Conservation (phyloP, 2,113 vertebrate genomes). For the Lathamus discolor region DNA sequence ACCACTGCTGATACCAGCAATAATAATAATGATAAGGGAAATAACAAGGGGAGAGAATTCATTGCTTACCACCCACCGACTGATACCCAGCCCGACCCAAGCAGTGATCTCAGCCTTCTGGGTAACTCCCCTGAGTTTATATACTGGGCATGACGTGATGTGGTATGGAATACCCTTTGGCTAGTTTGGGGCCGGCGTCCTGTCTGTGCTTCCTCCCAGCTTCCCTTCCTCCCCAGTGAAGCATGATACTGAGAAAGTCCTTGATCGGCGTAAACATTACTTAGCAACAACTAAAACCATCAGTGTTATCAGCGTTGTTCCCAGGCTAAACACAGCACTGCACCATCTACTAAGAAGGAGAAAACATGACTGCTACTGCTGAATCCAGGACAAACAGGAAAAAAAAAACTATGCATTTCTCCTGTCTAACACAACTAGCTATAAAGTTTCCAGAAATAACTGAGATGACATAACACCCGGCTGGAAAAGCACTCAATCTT, state of each 20-base stretch:
- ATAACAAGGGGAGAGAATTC: neutral
- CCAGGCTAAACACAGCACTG: neutral
- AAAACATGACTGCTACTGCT: neutral
- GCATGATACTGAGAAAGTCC: neutral
- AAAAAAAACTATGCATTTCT: neutral
- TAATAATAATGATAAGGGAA: neutral
- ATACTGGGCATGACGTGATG: neutral
- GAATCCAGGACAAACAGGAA: neutral
- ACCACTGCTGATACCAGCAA: neutral
- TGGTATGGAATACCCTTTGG: neutral
- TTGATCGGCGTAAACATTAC: neutral
- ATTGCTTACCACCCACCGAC: neutral
- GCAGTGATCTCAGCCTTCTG: neutral
- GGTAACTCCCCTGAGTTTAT: neutral
- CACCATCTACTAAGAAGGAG: neutral
- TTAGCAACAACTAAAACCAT: neutral
- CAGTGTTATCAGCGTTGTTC: neutral
- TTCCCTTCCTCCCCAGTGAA: neutral
- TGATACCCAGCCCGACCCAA: neutral
- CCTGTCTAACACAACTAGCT: neutral
- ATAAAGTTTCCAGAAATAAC: neutral
- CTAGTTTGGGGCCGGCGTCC: neutral
- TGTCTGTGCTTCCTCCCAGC: neutral
- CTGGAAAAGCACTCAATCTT: neutral
- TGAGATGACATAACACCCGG: neutral